Evolutionary conservation across 2,797 vertebrate genomes (phyloP).

Genomic region (Helicolenus hilgendorfi): DNA sequence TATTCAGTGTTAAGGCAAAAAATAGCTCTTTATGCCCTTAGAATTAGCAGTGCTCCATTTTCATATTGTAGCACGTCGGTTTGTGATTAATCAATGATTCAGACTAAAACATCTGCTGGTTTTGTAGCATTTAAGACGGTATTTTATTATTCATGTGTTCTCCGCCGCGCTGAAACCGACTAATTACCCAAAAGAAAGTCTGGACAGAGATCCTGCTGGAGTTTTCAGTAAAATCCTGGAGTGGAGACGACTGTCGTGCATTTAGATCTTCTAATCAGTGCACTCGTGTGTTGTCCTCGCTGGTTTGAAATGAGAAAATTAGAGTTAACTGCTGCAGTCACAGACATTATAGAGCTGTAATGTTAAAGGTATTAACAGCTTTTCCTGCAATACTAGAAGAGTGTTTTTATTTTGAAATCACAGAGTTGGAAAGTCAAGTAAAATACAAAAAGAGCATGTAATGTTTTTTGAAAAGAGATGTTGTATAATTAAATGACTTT

Average conservation of each 20-base stretch:
- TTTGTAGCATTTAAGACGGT: conserved; percentile 45
- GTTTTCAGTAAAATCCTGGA: conserved; percentile 36
- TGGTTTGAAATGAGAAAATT: conserved; percentile 61
- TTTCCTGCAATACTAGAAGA: neutral
- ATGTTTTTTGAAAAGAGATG: neutral
- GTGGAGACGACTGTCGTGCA: conserved; percentile 38
- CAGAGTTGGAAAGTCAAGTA: no score
- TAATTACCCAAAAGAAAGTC: conserved; percentile 65
- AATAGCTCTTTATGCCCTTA: conserved; percentile 21
- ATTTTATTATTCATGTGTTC: conserved; percentile 66
- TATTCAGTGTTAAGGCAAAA: conserved; percentile 26
- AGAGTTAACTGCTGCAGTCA: conserved; percentile 8
- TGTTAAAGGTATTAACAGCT: neutral
- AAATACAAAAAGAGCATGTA: neutral
- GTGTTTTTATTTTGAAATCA: neutral
- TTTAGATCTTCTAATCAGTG: conserved; percentile 64
- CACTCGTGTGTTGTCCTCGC: conserved; percentile 10
- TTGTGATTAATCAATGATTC: conserved; percentile 46
- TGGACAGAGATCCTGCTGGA: conserved; percentile 18
- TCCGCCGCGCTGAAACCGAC: conserved; percentile 6
- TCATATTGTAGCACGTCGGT: conserved; percentile 21
- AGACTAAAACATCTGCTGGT: conserved; percentile 25
- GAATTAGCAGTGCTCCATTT: conserved; percentile 40
- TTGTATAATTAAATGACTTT: neutral
- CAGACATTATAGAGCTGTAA: neutral